Conservation (phyloP, 2,888 invertebrate species). For the Zaprionus bogoriensis region DNA sequence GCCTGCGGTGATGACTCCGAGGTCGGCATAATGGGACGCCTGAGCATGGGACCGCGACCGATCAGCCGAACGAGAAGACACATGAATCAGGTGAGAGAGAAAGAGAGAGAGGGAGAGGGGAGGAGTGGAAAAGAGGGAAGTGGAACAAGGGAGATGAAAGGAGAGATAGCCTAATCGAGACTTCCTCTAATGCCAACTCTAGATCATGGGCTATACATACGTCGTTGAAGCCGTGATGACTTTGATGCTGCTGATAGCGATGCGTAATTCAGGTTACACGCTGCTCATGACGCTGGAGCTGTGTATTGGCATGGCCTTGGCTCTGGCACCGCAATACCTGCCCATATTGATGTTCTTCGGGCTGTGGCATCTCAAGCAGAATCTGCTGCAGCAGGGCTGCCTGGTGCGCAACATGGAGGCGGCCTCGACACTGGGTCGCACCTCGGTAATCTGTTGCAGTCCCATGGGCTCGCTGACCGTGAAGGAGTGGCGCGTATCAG, state of each 20-base stretch:
- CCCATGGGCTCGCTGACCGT: slow-evolving; percentile 40
- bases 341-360: slow-evolving; percentile 41
- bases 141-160: background rate
- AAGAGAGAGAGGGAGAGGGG: background rate
- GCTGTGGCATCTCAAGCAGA: slow-evolving; percentile 3
- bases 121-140: background rate
- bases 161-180: background rate
- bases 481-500: slow-evolving; percentile 34
- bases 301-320: slow-evolving; percentile 29
- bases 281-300: slow-evolving; percentile 4
- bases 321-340: slow-evolving; percentile 34
- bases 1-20: slow-evolving; percentile 56
- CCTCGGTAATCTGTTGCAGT: slow-evolving; percentile 47
- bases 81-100: background rate
- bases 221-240: background rate
- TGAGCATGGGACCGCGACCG: slow-evolving; percentile 30
- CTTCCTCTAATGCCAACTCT: background rate
- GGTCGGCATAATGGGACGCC: slow-evolving; percentile 31
- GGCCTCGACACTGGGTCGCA: slow-evolving; percentile 41
- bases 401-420: slow-evolving; percentile 49
- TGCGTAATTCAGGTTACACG: slow-evolving; percentile 2
- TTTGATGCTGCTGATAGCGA: background rate
- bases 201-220: slow-evolving; percentile 3
- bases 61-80: rapidly evolving
- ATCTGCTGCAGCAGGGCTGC: slow-evolving; percentile 18